These are phyloP conservation scores for Tursiops truncatus DNA, from an alignment of 2,113 vertebrate species.

Conservation along the genomic window DNA sequence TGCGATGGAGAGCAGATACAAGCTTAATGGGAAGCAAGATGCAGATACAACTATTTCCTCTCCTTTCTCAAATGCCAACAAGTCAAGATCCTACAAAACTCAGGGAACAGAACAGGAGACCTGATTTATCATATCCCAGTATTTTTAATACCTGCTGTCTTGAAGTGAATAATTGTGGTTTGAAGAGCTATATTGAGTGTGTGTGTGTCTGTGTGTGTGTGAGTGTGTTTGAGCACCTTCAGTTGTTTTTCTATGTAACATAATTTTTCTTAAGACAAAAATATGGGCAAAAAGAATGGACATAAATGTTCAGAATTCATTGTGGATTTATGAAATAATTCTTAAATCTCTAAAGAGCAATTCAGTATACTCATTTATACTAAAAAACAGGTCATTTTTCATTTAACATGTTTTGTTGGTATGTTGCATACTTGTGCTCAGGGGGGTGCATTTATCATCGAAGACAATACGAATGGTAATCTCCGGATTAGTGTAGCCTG, in stretches of 20 bases:
- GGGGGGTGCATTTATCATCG: conserved; percentile 34
- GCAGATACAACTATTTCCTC: neutral
- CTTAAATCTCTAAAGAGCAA: conserved; percentile 47
- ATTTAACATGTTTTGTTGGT: conserved; percentile 23
- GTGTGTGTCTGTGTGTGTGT: neutral
- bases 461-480: conserved; percentile 9
- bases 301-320: conserved; percentile 38
- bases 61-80: conserved; percentile 2
- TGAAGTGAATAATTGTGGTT: neutral
- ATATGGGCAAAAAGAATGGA: conserved; percentile 17
- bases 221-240: neutral
- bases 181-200: neutral
- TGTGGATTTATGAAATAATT: conserved; percentile 42
- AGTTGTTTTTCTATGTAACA: conserved; percentile 22
- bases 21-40: neutral
- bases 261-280: conserved; percentile 52
- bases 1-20: neutral
- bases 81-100: neutral
- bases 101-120: neutral
- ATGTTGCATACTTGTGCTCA: conserved; percentile 23
- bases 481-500: conserved; percentile 29
- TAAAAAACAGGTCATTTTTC: conserved; percentile 51
- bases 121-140: neutral
- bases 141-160: neutral
- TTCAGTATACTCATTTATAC: conserved; percentile 51